Base-by-base conservation (phyloP, 2,113 vertebrate species). In the Anseranas semipalmata region DNA sequence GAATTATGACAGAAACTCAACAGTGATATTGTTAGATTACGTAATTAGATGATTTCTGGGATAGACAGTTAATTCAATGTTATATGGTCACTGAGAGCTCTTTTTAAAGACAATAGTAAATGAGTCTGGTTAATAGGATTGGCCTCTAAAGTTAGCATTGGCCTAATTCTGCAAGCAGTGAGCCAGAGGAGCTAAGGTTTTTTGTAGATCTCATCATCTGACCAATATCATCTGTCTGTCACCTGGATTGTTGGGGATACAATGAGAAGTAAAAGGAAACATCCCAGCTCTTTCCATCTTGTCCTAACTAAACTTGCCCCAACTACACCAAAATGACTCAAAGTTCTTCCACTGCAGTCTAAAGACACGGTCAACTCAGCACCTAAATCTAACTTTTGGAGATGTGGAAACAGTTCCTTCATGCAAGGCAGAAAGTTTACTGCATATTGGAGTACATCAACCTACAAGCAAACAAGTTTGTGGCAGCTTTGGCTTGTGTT, bases 1-100 rank as follows among this genome's bases (percentile, higher is more conserved):
- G 41, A 94, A 89, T 93, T 78, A 91, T 85, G 88, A 89, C 70
- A 89, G 77, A 81, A 91, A 82, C 41, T 85, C 74, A 76, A 9
- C 1, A 20, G 66, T 62, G 48, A 58, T 55, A 30, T 48, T 82
- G 55, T 8, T 8, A 78, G 65, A 88, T 93, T 72, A 86, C 43
- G 56, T 67, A 96, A 94, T 87, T 94, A 89, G 65, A 75, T 33
- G 32, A 24, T 28, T 86, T 68, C 89, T 92, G 32, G 41, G 80
- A 43, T 14, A 79, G 35, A 32, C 45, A 56, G 46, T 66, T 87
- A 84, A 85, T 62, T 95, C 85, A 89, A 79, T 37, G 53, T 87
- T 85, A n/a, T 53, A 32, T n/a, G 37, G 17, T 59, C 45, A 93
- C 24, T 1, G 10, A 35, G 7, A 15, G 13, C 39, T 76, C 24